Percentiles rank a stretch among this genome's conserved stretches.
These are phyloP conservation scores for Nemurella pictetii DNA, from an alignment of 2,888 invertebrate species.

Conservation along the genomic window DNA sequence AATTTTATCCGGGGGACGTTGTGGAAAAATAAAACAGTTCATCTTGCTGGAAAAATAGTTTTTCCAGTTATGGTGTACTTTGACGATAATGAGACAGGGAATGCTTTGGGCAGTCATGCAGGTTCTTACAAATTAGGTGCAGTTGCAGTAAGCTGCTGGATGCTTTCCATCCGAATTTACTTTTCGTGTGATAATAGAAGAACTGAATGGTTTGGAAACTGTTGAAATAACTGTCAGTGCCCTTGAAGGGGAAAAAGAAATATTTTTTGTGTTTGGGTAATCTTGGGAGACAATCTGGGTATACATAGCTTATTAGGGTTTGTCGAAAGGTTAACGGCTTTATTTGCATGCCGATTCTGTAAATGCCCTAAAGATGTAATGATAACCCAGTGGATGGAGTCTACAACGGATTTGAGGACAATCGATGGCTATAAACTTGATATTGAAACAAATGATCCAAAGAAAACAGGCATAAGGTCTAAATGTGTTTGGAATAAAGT, in stretches of 20 bases:
- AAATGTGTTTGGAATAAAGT: conserved; percentile 39
- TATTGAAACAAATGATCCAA: conserved; percentile 35
- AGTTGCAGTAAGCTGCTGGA: conserved; percentile 34
- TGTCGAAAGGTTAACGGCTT: conserved; percentile 39
- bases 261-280: conserved; percentile 40
- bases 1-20: conserved; percentile 23
- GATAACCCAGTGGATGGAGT: conserved; percentile 36
- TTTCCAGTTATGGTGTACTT: conserved; percentile 28
- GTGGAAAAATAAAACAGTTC: not conserved
- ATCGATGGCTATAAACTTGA: not conserved
- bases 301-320: conserved; percentile 41
- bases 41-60: conserved; percentile 2
- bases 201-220: conserved; percentile 38
- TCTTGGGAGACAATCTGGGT: conserved; percentile 42
- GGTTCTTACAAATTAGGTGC: conserved; percentile 37
- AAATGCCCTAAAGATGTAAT: conserved; percentile 39
- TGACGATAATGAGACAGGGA: conserved; percentile 30
- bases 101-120: conserved; percentile 33
- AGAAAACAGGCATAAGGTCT: conserved; percentile 41
- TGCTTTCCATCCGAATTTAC: conserved; percentile 36
- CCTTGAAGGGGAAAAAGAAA: conserved; percentile 27
- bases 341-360: conserved; percentile 42
- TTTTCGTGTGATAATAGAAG: conserved; percentile 40
- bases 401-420: conserved; percentile 34
- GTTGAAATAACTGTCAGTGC: conserved; percentile 37